Evolutionary conservation across 1,140 invertebrate genomes (phyloP).

Genomic region (Achatina immaculata): DNA sequence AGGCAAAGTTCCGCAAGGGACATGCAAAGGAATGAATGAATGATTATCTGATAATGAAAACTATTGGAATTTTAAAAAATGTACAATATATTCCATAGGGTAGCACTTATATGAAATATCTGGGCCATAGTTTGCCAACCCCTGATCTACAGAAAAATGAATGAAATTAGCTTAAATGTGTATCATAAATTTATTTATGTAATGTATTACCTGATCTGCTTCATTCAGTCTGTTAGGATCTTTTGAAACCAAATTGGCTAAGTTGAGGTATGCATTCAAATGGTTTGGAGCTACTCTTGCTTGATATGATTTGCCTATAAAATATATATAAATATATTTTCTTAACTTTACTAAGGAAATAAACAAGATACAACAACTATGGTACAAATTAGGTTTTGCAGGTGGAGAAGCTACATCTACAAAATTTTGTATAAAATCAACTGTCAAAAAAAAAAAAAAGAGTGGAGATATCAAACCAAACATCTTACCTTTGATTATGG

Average conservation of each 20-base stretch:
- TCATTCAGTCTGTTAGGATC: slow-evolving; percentile 92
- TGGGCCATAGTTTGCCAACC: no score
- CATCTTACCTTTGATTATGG: slow-evolving; percentile 68
- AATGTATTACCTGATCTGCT: slow-evolving; percentile 80
- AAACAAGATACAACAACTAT: neutral
- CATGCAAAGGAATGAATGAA: no score
- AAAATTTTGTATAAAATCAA: neutral
- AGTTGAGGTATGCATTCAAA: slow-evolving; percentile 94
- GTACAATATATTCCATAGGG: no score
- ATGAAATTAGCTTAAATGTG: neutral
- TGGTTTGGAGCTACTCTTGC: slow-evolving; percentile 96
- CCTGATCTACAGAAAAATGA: neutral
- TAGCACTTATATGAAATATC: no score
- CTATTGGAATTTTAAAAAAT: no score
- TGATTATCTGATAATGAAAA: no score
- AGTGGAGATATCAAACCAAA: neutral
- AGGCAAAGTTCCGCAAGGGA: no score
- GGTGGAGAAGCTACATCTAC: neutral
- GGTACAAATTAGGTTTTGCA: neutral
- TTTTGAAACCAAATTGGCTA: slow-evolving; percentile 94
- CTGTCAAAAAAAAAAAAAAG: neutral
- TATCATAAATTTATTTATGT: neutral
- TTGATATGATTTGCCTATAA: slow-evolving; percentile 93
- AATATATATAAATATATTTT: slow-evolving; percentile 63
- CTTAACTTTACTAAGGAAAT: neutral